phyloP scores from a whole-genome alignment of 2,797 vertebrate species.

The Molossus alvarezi region DNA sequence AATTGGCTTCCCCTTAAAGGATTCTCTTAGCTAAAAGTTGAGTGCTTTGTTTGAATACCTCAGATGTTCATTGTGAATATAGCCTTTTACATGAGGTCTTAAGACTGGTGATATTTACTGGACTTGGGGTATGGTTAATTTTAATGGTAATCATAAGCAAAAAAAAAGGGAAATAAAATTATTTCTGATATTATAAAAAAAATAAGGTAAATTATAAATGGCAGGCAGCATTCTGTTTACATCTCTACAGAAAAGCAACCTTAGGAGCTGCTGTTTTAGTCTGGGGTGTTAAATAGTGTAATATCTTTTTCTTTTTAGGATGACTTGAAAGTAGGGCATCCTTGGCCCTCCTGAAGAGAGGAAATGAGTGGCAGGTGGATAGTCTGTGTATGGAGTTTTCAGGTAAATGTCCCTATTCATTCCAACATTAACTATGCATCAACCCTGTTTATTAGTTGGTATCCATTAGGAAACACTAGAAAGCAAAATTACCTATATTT shows the following conservation, averaged over 20 bases:
- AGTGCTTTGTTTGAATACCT: slow-evolving; percentile 38
- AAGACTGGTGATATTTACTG: not conserved
- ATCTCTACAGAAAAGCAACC: not conserved
- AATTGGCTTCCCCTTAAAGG: slow-evolving; percentile 32
- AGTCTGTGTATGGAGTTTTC: not conserved
- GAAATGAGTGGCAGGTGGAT: not conserved
- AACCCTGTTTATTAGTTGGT: slow-evolving; percentile 9
- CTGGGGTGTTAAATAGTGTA: not conserved
- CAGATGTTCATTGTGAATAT: slow-evolving; percentile 20
- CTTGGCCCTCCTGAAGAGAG: slow-evolving; percentile 20
- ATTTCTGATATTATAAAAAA: slow-evolving; percentile 1
- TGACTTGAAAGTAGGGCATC: slow-evolving; percentile 61
- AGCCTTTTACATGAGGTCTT: not conserved
- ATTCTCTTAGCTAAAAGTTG: slow-evolving; percentile 49
- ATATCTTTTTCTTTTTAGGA: slow-evolving; percentile 69
- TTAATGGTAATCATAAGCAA: slow-evolving; percentile 9
- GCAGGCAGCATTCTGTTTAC: not conserved
- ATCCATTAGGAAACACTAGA: not conserved
- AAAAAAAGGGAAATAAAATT: slow-evolving; percentile 41
- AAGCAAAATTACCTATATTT: not conserved
- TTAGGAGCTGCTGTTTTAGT: not conserved
- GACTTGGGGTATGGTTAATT: not conserved
- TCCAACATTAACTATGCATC: not conserved
- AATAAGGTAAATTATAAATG: slow-evolving; percentile 20
- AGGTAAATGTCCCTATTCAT: slow-evolving; percentile 74